Base-by-base conservation (phyloP, 2,888 invertebrate species). In the Xestia ashworthii region DNA sequence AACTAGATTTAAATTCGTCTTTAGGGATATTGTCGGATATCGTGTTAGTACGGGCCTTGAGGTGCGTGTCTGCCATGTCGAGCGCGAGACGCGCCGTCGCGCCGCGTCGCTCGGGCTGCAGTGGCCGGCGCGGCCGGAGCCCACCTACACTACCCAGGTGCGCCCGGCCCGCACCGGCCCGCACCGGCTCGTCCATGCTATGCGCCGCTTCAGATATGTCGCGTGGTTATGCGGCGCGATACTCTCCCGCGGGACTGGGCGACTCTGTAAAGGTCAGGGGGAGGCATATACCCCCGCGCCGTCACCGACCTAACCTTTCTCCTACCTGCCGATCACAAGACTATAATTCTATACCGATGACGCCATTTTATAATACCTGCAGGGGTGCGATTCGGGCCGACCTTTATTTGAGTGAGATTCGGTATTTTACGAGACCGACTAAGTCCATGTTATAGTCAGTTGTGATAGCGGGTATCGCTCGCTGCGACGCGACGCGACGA, bases 231-330 rank as follows among this genome's bases (percentile, higher is more conserved):
- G 93, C 93, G 91, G 91, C 88, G 91, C 90, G 93, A 91, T 91
- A 91, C 91, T 83, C 86, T 88, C 92, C 91, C 91, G 89, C 90
- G 92, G 91, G 92, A 91, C 89, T 81, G 71, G 75, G 85, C 88
- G 88, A 84, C 88, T 89, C 77, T 84, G 79, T 91, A 94, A 95
- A 95, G 94, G 95, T 94, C 93, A 93, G 90, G 87, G 92, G 93
- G 93, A 85, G 91, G 88, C 87, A 84, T 81, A 75, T 81, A 75
- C 85, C 86, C 87, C 88, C 87, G 82, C 84, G 76, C 81, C 82
- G 84, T 83, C 89, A 83, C 83, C 90, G 90, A 89, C 89, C 89
- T 91, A 92, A 93, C 93, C 93, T 93, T 92, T 91, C 89, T 88
- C 83, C 80, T 89, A 90, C 91, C 92, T 92, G 91, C 87, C 92